These are phyloP conservation scores for Zygaena filipendulae DNA, from an alignment of 2,888 invertebrate genomes.

Conservation along the genomic window DNA sequence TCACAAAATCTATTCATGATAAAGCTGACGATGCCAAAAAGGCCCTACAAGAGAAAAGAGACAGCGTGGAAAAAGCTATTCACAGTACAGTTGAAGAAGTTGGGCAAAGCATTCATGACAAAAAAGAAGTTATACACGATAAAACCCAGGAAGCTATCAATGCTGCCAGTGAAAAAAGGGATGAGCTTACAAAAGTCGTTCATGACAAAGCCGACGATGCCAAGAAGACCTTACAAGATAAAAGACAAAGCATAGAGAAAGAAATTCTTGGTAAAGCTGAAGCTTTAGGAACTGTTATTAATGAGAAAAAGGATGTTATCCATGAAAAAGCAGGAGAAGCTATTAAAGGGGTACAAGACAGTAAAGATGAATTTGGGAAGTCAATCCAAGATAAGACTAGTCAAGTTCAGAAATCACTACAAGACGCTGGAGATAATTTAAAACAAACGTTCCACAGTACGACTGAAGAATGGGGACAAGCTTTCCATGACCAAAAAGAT, in stretches of 20 bases:
- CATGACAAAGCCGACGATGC: slow-evolving; percentile 16
- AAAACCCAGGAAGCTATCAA: slow-evolving; percentile 11
- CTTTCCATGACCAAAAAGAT: too few relatives aligned
- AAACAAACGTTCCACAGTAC: too few relatives aligned
- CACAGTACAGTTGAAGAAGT: slow-evolving; percentile 20
- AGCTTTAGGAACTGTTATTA: slow-evolving; percentile 12
- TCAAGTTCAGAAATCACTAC: slow-evolving; percentile 22
- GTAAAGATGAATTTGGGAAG: slow-evolving; percentile 22
- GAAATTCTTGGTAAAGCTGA: slow-evolving; percentile 20
- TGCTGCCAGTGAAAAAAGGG: slow-evolving; percentile 25
- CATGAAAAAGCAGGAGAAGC: background rate
- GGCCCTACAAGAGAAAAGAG: slow-evolving; percentile 22
- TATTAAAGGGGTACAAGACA: slow-evolving; percentile 23
- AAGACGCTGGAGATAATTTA: too few relatives aligned
- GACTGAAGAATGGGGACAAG: too few relatives aligned
- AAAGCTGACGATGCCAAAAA: slow-evolving; percentile 20
- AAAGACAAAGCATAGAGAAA: slow-evolving; percentile 20
- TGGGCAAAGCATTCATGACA: slow-evolving; percentile 13
- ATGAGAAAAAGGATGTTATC: slow-evolving; percentile 16
- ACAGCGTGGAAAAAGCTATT: slow-evolving; percentile 18
- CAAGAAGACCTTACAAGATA: slow-evolving; percentile 22
- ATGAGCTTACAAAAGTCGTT: slow-evolving; percentile 12
- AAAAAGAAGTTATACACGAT: slow-evolving; percentile 11
- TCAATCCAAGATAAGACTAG: slow-evolving; percentile 8
- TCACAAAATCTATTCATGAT: slow-evolving; percentile 3